These are phyloP conservation scores for Caenorhabditis sp. DNA, from an alignment of 2,888 invertebrate genomes.

Conservation along the genomic window DNA sequence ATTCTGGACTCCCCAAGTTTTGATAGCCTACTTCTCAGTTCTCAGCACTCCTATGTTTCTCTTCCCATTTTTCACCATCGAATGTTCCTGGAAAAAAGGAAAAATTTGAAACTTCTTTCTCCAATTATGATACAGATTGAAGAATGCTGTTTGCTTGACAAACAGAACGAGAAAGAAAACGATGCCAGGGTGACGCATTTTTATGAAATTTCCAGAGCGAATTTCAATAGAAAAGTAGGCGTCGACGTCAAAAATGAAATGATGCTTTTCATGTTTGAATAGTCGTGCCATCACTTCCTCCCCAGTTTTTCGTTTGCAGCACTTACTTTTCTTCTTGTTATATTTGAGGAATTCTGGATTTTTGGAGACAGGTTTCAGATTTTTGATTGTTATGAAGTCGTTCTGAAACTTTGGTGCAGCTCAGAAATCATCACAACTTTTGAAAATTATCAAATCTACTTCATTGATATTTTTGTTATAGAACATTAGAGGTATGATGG, in stretches of 20 bases:
- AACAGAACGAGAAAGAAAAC: constrained; percentile 46
- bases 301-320: not conserved
- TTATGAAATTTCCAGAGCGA: constrained; percentile 31
- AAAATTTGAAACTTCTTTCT: constrained; percentile 3
- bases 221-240: constrained; percentile 40
- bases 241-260: constrained; percentile 42
- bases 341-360: not conserved
- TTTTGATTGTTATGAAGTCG: not conserved
- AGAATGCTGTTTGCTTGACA: constrained; percentile 40
- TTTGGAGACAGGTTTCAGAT: not conserved
- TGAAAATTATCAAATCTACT: no score
- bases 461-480: no score
- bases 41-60: no score
- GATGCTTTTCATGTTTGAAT: constrained; percentile 42
- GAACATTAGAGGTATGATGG: no score
- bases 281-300: constrained; percentile 29
- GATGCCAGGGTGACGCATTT: constrained; percentile 45
- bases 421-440: no score
- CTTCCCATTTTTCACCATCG: not conserved
- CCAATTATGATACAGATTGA: constrained; percentile 15
- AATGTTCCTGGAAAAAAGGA: not conserved
- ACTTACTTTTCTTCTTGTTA: not conserved
- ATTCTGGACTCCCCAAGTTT: no score
- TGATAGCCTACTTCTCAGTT: no score
- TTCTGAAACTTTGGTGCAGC: no score